Percentiles rank a stretch among this genome's conserved stretches.
Conservation (phyloP, 2,888 invertebrate species). For the Slavum lentiscoides region DNA sequence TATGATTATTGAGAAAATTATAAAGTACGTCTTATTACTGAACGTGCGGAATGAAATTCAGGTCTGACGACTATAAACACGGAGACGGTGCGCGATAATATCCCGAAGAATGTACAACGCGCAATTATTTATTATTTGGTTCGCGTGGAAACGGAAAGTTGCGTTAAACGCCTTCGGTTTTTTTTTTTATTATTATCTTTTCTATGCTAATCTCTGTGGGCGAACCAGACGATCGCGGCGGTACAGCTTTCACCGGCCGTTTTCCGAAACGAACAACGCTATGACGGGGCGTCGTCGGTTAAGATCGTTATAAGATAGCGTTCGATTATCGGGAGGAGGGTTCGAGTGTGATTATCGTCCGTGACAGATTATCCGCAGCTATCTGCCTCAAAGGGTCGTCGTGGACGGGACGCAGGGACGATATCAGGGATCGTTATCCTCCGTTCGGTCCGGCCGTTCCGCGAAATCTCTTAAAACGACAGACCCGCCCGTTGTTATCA, state of each 20-base stretch:
- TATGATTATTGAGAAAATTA: too few species aligned
- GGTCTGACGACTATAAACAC: too few species aligned
- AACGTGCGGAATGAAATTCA: too few species aligned
- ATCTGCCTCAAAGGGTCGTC: too few species aligned
- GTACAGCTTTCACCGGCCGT: constrained; percentile 2
- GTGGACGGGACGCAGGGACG: too few species aligned
- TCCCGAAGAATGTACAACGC: too few species aligned
- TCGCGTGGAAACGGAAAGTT: too few species aligned
- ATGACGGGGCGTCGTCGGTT: too few species aligned
- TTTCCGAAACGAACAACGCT: too few species aligned
- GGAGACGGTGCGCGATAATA: too few species aligned
- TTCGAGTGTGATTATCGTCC: neutral
- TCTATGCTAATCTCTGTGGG: constrained; percentile 13
- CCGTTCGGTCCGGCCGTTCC: neutral
- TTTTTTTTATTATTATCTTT: neutral
- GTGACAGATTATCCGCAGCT: neutral
- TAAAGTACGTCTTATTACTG: too few species aligned
- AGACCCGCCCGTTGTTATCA: neutral
- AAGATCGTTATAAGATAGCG: neutral
- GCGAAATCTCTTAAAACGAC: neutral
- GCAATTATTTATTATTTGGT: too few species aligned
- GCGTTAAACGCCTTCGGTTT: neutral
- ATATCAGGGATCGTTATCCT: neutral
- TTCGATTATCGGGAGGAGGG: neutral
- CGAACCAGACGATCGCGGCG: neutral